Evolutionary conservation across 1,140 invertebrate species (phyloP).

Genomic region (Zaprionus gabonicus): DNA sequence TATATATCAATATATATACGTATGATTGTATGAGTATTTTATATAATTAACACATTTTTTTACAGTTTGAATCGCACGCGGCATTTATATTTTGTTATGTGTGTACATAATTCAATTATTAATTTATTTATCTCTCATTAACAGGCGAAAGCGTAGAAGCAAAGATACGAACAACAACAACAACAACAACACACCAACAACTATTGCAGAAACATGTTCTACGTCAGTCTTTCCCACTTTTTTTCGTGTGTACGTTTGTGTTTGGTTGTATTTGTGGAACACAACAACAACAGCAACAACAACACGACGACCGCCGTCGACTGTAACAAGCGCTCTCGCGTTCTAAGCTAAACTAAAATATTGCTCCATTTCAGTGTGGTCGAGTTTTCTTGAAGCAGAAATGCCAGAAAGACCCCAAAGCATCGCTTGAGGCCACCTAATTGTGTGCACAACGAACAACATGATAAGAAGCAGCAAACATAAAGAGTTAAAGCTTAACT

Average conservation of each 20-base stretch:
- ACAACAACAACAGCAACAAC: constrained; percentile 61
- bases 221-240: constrained; percentile 62
- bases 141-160: constrained; percentile 53
- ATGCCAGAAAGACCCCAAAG: constrained; percentile 5
- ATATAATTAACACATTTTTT: constrained; percentile 78
- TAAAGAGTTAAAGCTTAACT: not conserved
- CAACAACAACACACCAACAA: constrained; percentile 70
- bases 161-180: constrained; percentile 63
- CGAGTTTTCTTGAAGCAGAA: constrained; percentile 23
- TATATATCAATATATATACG: constrained; percentile 14
- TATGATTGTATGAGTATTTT: constrained; percentile 45
- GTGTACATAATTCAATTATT: constrained; percentile 76
- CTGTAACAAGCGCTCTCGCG: constrained; percentile 66
- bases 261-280: constrained; percentile 45
- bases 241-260: constrained; percentile 44
- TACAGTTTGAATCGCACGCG: constrained; percentile 38
- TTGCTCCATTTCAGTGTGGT: constrained; percentile 55
- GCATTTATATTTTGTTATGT: constrained; percentile 52
- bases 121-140: constrained; percentile 82
- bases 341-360: constrained; percentile 77
- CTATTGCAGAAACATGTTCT: constrained; percentile 78
- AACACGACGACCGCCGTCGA: constrained; percentile 58
- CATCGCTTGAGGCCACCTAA: not conserved
- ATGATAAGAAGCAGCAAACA: not conserved
- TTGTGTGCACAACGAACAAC: not conserved